Evolutionary conservation across 2,113 vertebrate species (phyloP).

Genomic region (Polypterus senegalus): DNA sequence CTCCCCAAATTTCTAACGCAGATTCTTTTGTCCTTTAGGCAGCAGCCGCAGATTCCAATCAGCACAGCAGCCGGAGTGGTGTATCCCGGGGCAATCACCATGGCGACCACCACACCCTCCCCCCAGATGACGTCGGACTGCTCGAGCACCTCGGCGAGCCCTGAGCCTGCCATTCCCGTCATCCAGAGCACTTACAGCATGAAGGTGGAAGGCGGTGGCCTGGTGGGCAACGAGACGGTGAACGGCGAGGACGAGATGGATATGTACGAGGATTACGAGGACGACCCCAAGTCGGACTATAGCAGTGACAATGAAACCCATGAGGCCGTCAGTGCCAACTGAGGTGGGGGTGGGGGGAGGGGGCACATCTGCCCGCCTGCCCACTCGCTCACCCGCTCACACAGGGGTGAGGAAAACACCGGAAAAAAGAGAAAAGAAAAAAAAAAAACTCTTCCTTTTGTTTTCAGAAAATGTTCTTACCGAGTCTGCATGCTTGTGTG

Average conservation of each 20-base stretch:
- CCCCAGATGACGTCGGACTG: slow-evolving; percentile 98
- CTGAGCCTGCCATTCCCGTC: slow-evolving; percentile 91
- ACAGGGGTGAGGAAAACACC: slow-evolving; percentile 21
- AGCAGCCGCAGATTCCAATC: slow-evolving; percentile 94
- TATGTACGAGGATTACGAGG: slow-evolving; percentile 97
- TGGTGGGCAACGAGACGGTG: slow-evolving; percentile 67
- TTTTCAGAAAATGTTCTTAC: slow-evolving; percentile 63
- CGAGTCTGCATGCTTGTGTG: slow-evolving; percentile 93
- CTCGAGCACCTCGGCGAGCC: slow-evolving; percentile 92
- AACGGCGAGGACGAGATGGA: slow-evolving; percentile 95
- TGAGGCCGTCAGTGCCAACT: slow-evolving; percentile 91
- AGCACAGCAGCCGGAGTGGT: slow-evolving; percentile 85
- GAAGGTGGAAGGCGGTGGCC: slow-evolving; percentile 76
- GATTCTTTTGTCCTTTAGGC: slow-evolving; percentile 41
- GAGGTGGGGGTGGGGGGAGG: slow-evolving; percentile 62
- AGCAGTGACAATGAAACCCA: slow-evolving; percentile 95
- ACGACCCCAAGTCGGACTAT: slow-evolving; percentile 98
- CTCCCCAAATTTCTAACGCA: not conserved
- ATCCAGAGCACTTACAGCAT: slow-evolving; percentile 95
- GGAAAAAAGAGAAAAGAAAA: slow-evolving; percentile 16
- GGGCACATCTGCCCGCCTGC: slow-evolving; percentile 22
- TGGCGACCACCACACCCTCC: slow-evolving; percentile 88
- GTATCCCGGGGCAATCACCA: slow-evolving; percentile 89
- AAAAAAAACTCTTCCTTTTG: slow-evolving; percentile 25
- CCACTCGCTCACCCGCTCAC: slow-evolving; percentile 20